Conservation (phyloP, 53 echinoderm and acorn worm species). For the Zoroaster sp. region DNA sequence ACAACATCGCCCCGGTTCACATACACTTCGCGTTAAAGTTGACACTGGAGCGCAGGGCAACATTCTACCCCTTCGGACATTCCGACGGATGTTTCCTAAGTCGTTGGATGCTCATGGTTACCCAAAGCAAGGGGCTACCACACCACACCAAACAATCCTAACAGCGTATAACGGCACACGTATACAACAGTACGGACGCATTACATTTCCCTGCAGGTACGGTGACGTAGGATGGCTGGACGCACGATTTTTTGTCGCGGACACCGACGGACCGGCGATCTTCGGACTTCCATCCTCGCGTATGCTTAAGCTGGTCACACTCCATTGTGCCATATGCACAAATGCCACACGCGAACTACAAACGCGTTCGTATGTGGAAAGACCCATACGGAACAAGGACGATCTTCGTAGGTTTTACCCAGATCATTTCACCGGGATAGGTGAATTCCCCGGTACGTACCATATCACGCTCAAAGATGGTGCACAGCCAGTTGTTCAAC, state of each 20-base stretch:
- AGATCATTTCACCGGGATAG: conserved; percentile 64
- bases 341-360: too few species aligned
- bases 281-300: conserved; percentile 49
- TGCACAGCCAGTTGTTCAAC: conserved; percentile 59
- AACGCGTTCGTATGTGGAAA: background rate
- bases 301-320: conserved; percentile 25
- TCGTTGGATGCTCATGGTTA: background rate
- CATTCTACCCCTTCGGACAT: conserved; percentile 59
- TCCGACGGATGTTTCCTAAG: conserved; percentile 55
- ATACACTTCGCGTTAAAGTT: conserved; percentile 33
- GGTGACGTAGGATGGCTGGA: background rate
- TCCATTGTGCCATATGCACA: conserved; percentile 24
- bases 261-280: conserved; percentile 51
- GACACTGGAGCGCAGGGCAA: conserved; percentile 71
- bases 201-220: conserved; percentile 29
- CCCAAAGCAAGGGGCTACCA: background rate
- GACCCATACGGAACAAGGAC: conserved; percentile 17
- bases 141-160: conserved; percentile 3
- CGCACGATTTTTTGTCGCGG: conserved; percentile 42
- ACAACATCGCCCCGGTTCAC: background rate
- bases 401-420: conserved; percentile 55
- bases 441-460: conserved; percentile 53
- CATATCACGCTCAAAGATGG: conserved; percentile 36
- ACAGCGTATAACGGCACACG: conserved; percentile 62
- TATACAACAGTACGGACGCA: conserved; percentile 58